Percentiles rank a stretch among this genome's conserved stretches.
These are phyloP conservation scores for Lophius piscatorius DNA, from an alignment of 2,113 vertebrate species.

Conservation along the genomic window DNA sequence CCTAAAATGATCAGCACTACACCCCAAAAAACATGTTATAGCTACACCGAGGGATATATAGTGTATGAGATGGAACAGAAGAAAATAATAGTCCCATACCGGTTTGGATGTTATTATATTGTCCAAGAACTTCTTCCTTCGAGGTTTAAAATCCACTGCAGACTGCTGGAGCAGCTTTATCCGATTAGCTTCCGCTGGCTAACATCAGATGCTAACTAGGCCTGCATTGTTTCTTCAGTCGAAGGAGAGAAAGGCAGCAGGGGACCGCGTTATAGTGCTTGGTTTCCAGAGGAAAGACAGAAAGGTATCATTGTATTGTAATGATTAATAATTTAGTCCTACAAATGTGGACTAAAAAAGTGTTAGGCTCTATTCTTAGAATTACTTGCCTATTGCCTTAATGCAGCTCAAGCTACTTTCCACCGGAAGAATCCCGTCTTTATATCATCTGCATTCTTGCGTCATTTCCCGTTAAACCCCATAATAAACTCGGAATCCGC, in stretches of 20 bases:
- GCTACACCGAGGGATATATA: too few species aligned
- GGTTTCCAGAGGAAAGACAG: not conserved
- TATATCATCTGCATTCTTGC: slow-evolving; percentile 52
- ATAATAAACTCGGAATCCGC: slow-evolving; percentile 9
- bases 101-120: slow-evolving; percentile 7
- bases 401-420: slow-evolving; percentile 46
- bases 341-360: slow-evolving; percentile 36
- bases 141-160: slow-evolving; percentile 71
- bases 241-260: slow-evolving; percentile 30
- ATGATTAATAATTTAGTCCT: not conserved
- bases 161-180: slow-evolving; percentile 34
- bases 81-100: slow-evolving; percentile 32
- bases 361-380: not conserved
- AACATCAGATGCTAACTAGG: slow-evolving; percentile 60
- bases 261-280: slow-evolving; percentile 13
- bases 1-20: not conserved
- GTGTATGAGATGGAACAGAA: too few species aligned
- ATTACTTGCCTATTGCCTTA: not conserved
- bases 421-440: slow-evolving; percentile 68
- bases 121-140: slow-evolving; percentile 43
- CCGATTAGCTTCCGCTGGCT: slow-evolving; percentile 55
- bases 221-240: slow-evolving; percentile 74
- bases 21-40: not conserved
- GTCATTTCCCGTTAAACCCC: slow-evolving; percentile 61
- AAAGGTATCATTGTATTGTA: slow-evolving; percentile 29